Evolutionary conservation across 2,888 invertebrate genomes (phyloP).

Genomic region (Drosophila falleni): DNA sequence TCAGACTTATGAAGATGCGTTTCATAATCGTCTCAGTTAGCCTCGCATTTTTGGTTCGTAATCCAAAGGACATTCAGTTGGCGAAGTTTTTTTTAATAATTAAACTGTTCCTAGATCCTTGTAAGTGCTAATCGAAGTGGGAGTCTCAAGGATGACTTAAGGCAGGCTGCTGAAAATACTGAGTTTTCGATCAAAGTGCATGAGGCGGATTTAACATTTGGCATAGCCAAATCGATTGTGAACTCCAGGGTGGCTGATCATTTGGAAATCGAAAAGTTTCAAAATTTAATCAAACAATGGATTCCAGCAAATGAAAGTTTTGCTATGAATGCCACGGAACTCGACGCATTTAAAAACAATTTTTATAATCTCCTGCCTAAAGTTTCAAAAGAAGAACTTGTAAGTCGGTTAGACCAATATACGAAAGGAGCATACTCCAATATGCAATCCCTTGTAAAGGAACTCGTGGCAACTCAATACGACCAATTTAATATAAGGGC

Average conservation of each 20-base stretch:
- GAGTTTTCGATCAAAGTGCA: no score
- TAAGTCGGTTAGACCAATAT: background rate
- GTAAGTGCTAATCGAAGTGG: background rate
- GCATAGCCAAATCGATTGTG: background rate
- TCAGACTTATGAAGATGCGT: background rate
- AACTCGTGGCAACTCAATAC: background rate
- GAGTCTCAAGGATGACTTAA: background rate
- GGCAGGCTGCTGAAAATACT: background rate
- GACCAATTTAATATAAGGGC: background rate
- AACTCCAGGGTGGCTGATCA: background rate
- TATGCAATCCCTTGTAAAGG: background rate
- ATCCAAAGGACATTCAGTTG: background rate
- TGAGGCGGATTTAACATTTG: no score
- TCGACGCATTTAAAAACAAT: background rate
- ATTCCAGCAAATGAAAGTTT: background rate
- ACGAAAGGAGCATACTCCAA: background rate
- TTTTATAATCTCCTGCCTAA: background rate
- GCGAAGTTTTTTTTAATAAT: background rate
- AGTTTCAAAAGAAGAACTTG: background rate
- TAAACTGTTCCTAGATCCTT: background rate
- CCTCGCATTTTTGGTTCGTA: background rate
- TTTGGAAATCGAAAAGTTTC: background rate
- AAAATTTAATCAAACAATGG: background rate
- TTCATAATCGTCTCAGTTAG: background rate
- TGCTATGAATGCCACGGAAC: background rate